Conservation (phyloP, 2,113 vertebrate genomes). For the Myodes glareolus region DNA sequence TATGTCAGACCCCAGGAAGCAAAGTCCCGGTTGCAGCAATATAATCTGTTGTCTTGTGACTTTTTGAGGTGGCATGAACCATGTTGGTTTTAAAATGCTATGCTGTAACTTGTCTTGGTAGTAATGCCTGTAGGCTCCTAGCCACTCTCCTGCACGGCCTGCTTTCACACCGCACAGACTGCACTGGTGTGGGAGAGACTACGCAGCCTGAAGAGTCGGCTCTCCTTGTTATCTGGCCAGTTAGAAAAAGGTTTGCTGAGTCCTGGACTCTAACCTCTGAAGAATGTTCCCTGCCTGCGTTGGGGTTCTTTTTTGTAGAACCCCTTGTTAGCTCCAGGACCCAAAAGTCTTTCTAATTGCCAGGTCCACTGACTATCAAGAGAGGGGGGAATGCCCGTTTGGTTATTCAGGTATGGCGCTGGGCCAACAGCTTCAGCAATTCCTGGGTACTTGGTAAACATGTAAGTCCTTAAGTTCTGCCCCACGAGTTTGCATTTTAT, state of each 20-base stretch:
- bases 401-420: background rate
- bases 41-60: background rate
- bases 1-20: background rate
- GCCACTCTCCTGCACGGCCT: background rate
- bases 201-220: background rate
- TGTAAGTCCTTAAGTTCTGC: background rate
- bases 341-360: background rate
- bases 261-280: background rate
- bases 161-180: background rate
- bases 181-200: background rate
- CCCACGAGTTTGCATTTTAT: background rate
- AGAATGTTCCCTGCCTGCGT: background rate
- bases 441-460: background rate
- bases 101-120: background rate
- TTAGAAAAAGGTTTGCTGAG: background rate
- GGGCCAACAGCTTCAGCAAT: background rate
- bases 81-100: conserved; percentile 11
- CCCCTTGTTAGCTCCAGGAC: background rate
- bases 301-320: background rate
- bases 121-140: background rate
- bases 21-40: background rate
- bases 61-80: background rate
- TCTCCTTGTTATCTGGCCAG: background rate
- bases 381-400: background rate
- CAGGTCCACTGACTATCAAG: background rate